Evolutionary conservation across 2,113 vertebrate species (phyloP).

Genomic region (Elanus axillaris): DNA sequence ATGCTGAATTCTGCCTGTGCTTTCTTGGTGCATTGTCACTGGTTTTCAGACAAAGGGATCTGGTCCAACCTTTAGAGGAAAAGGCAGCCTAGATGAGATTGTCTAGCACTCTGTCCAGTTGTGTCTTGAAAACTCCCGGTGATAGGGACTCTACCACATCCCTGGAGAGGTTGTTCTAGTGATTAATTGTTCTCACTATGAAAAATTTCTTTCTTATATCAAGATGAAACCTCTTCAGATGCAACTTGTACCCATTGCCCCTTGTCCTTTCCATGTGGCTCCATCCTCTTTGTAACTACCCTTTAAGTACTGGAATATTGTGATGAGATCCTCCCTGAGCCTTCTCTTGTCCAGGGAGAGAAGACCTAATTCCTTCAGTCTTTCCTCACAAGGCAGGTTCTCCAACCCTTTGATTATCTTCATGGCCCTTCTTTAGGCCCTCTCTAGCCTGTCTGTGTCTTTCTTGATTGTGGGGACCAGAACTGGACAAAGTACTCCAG

Average conservation of each 20-base stretch:
- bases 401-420: background rate
- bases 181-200: background rate
- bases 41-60: background rate
- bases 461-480: background rate
- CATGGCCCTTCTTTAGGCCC: background rate
- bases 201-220: background rate
- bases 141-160: accelerated
- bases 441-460: background rate
- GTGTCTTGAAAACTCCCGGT: background rate
- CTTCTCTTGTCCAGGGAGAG: background rate
- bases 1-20: background rate
- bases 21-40: background rate
- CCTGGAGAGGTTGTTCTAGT: background rate
- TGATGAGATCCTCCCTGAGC: background rate
- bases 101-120: background rate
- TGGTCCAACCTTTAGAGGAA: background rate
- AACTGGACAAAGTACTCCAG: background rate
- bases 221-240: background rate
- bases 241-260: background rate
- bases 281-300: background rate
- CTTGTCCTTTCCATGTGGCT: background rate
- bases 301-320: background rate
- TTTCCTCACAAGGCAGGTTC: background rate
- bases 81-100: background rate
- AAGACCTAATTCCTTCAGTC: background rate